A percentile compares a stretch with the other conserved stretches of the same genome.
phyloP scores from a whole-genome alignment of 2,797 vertebrate species.

The Craterocephalus amniculus region DNA sequence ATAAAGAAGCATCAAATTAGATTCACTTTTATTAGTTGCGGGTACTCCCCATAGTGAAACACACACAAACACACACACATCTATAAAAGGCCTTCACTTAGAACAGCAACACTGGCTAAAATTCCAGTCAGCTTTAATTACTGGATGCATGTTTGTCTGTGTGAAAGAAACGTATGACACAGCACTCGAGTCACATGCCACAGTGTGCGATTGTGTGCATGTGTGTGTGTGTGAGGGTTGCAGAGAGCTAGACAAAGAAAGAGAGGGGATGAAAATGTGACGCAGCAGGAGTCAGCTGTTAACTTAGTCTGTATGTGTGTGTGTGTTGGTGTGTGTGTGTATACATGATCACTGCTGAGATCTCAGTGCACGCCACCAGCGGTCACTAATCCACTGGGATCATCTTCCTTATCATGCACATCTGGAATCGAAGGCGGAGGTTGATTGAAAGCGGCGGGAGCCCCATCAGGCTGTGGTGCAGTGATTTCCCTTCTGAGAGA shows the following conservation, averaged over 20 bases:
- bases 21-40: background rate
- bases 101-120: conserved; percentile 32
- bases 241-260: conserved; percentile 17
- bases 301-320: background rate
- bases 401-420: conserved; percentile 40
- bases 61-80: conserved; percentile 15
- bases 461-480: conserved; percentile 64
- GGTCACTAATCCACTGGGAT: background rate
- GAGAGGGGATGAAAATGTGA: conserved; percentile 46
- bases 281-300: conserved; percentile 53
- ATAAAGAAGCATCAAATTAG: background rate
- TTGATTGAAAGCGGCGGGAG: conserved; percentile 48
- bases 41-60: background rate
- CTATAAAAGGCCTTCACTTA: conserved; percentile 9
- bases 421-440: conserved; percentile 49
- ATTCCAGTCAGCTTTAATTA: conserved; percentile 17
- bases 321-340: no score
- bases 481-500: conserved; percentile 66
- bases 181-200: conserved; percentile 49
- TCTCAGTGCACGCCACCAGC: background rate
- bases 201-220: conserved; percentile 15
- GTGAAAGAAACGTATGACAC: conserved; percentile 46
- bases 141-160: conserved; percentile 31
- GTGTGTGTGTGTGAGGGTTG: conserved; percentile 24
- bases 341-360: background rate